phyloP scores from a whole-genome alignment of 2,888 invertebrate species.

The Amorpha juglandis region DNA sequence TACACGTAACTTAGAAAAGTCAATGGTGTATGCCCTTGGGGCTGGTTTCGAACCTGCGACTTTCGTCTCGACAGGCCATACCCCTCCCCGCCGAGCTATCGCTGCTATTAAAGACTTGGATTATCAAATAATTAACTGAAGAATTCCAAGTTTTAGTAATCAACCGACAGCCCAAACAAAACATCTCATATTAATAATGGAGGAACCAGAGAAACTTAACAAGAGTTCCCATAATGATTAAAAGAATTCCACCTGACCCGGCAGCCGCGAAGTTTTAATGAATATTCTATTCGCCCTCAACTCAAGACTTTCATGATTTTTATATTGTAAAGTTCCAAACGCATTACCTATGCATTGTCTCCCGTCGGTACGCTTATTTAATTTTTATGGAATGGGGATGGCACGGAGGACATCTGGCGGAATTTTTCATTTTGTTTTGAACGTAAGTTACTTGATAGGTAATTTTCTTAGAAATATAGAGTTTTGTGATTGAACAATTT shows the following conservation, averaged over 20 bases:
- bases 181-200: not conserved
- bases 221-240: constrained; percentile 17
- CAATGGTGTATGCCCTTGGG: too few species aligned
- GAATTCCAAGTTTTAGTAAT: too few species aligned
- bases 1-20: too few species aligned
- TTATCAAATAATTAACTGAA: too few species aligned
- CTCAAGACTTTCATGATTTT: constrained; percentile 78
- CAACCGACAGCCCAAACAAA: not conserved
- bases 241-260: constrained; percentile 63
- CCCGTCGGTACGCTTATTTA: constrained; percentile 62
- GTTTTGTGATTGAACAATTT: too few species aligned
- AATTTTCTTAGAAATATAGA: not conserved
- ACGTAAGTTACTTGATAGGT: constrained; percentile 30
- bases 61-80: too few species aligned
- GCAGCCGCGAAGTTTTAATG: constrained; percentile 62
- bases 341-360: constrained; percentile 81
- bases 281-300: constrained; percentile 73
- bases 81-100: too few species aligned
- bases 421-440: constrained; percentile 40
- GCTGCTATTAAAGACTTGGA: too few species aligned
- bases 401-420: constrained; percentile 37
- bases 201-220: constrained; percentile 11
- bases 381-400: constrained; percentile 56
- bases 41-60: too few species aligned
- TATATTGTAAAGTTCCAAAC: constrained; percentile 71